Evolutionary conservation across 2,113 vertebrate species (phyloP).

Genomic region (Alouatta palliata): DNA sequence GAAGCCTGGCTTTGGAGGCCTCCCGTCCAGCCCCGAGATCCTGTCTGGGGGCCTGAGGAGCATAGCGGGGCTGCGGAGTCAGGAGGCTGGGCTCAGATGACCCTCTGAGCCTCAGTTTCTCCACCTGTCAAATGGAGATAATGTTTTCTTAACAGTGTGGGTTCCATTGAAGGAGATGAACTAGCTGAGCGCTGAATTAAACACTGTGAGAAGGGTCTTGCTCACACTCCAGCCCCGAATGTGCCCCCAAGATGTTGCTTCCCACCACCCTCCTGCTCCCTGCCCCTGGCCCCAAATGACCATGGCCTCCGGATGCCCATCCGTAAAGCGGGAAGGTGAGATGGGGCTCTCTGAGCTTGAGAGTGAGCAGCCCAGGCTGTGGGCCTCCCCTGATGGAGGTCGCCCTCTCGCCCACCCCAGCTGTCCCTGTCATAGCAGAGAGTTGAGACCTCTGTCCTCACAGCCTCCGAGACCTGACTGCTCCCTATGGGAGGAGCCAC

Average conservation of each 20-base stretch:
- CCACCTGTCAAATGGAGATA: background rate
- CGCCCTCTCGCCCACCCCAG: rapidly evolving
- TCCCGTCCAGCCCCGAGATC: no score
- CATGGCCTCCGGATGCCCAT: background rate
- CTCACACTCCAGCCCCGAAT: background rate
- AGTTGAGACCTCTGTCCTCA: background rate
- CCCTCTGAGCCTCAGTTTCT: background rate
- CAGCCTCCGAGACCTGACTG: rapidly evolving
- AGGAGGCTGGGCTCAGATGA: background rate
- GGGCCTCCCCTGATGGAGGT: rapidly evolving
- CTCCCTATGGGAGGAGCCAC: background rate
- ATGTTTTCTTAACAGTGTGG: background rate
- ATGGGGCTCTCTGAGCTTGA: background rate
- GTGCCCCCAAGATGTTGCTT: background rate
- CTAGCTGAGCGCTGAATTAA: no score
- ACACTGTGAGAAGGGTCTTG: rapidly evolving
- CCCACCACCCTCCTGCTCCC: background rate
- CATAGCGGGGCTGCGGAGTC: background rate
- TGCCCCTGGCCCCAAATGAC: background rate
- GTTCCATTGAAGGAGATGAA: background rate
- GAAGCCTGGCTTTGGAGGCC: background rate
- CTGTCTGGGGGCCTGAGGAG: no score
- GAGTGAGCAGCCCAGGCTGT: background rate
- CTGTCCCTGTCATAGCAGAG: rapidly evolving
- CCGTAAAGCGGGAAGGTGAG: background rate